A percentile compares a stretch with the other conserved stretches of the same genome.
Evolutionary conservation across 2,888 invertebrate species (phyloP).

Genomic region (Aphodius granarius): DNA sequence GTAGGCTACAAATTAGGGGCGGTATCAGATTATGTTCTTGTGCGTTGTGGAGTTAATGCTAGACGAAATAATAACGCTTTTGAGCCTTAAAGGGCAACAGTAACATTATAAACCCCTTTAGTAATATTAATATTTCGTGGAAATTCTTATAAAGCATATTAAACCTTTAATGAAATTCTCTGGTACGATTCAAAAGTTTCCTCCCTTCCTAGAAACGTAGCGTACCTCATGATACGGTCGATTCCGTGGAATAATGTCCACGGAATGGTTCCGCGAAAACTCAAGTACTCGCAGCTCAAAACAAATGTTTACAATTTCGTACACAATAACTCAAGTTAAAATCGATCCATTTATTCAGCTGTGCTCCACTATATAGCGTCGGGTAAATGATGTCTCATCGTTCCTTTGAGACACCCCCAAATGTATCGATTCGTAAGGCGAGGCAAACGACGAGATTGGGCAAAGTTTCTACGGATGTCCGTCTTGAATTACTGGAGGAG

Average conservation of each 20-base stretch:
- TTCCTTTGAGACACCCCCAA: neutral
- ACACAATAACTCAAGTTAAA: neutral
- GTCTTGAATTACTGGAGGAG: neutral
- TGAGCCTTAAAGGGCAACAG: too few relatives aligned
- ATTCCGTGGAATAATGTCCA: neutral
- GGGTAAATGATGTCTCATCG: neutral
- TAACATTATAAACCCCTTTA: too few relatives aligned
- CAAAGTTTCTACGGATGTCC: neutral
- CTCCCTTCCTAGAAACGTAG: too few relatives aligned
- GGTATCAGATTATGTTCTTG: too few relatives aligned
- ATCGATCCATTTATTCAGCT: neutral
- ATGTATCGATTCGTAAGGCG: neutral
- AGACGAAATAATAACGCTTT: too few relatives aligned
- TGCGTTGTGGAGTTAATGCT: too few relatives aligned
- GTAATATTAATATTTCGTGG: too few relatives aligned
- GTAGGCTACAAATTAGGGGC: too few relatives aligned
- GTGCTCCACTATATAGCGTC: neutral
- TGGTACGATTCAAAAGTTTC: too few relatives aligned
- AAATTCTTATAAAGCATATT: too few relatives aligned
- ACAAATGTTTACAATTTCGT: neutral
- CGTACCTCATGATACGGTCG: too few relatives aligned
- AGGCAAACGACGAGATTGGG: neutral
- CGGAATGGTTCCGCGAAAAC: neutral
- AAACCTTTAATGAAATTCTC: too few relatives aligned
- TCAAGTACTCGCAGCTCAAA: neutral